These are phyloP conservation scores for Synanceia verrucosa DNA, from an alignment of 2,797 vertebrate genomes.

Conservation along the genomic window DNA sequence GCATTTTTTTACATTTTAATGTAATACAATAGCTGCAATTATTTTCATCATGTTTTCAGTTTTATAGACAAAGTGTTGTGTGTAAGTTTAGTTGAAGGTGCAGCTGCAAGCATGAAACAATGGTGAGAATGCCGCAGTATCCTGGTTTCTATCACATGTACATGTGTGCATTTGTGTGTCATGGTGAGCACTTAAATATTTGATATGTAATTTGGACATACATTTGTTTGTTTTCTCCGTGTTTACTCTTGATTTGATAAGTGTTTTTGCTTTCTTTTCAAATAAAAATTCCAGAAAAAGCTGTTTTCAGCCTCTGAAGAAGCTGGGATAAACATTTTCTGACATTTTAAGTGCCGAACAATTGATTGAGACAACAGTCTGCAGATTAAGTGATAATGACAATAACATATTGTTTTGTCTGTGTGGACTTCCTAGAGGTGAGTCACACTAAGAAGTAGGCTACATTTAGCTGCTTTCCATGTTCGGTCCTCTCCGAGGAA, in stretches of 20 bases:
- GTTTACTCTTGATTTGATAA: neutral
- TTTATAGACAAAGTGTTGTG: neutral
- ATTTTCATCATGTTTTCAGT: neutral
- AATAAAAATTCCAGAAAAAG: neutral
- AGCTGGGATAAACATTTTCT: neutral
- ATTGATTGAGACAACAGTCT: neutral
- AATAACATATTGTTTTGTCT: neutral
- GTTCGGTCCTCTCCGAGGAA: conserved; percentile 11
- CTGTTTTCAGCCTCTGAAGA: neutral
- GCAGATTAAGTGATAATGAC: neutral
- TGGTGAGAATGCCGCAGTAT: neutral
- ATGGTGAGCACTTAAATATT: neutral
- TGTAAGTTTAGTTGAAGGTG: neutral
- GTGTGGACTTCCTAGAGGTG: neutral
- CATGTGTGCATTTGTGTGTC: too few species aligned
- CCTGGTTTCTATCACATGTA: neutral
- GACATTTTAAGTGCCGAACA: neutral
- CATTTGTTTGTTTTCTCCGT: neutral
- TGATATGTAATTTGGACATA: neutral
- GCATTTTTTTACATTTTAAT: too few species aligned
- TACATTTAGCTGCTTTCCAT: conserved; percentile 2
- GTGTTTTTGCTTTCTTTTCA: neutral
- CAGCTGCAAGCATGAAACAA: neutral
- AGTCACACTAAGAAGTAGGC: neutral
- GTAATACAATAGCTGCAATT: neutral